Base-by-base conservation (phyloP, 2,113 vertebrate genomes). In the Saguinus midas region DNA sequence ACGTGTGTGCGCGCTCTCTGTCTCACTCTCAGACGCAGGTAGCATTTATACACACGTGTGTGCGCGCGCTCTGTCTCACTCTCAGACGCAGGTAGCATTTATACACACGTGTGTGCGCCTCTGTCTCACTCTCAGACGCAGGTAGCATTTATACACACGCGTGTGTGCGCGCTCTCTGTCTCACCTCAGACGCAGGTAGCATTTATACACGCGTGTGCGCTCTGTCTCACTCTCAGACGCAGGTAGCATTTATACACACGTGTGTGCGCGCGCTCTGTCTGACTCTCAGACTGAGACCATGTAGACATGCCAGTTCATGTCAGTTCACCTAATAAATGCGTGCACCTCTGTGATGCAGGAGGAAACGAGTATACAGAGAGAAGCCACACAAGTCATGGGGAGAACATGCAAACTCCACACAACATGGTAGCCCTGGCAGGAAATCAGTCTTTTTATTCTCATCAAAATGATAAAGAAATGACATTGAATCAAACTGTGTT, bases 1-100 rank as follows among this genome's bases (percentile, higher is more conserved):
- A 18, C 1, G 3, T 10, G 4, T 4, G 57, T 0, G 8, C 0
- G 3, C 1, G 9, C 52, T 16, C 50, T 16, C 16, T 16, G 4
- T 52, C 50, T 16, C 50, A 14, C 50, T 50, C 50, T 52, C n/a
- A n/a, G n/a, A n/a, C 2, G 75, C 25, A 78, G 25, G 75, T 25
- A 7, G 25, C 75, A 32, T 27, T 32, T 27, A 32, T 43, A 78
- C 27, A 29, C 75, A 18, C 1, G 3, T 10, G 4, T 4, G 57
- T 0, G 8, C 0, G 3, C 1, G 9, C 52, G 5, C 50, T 16
- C 16, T 16, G 4, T 52, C 50, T 16, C 50, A 14, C 50, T 50
- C 50, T 52, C n/a, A n/a, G n/a, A n/a, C 2, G 75, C 25, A 78
- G 25, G 75, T 25, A 7, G 25, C 75, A 32, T 27, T 32, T 27